Percentiles rank a stretch among this genome's conserved stretches.
Evolutionary conservation across 2,888 invertebrate genomes (phyloP).

Genomic region (Emesis furor): DNA sequence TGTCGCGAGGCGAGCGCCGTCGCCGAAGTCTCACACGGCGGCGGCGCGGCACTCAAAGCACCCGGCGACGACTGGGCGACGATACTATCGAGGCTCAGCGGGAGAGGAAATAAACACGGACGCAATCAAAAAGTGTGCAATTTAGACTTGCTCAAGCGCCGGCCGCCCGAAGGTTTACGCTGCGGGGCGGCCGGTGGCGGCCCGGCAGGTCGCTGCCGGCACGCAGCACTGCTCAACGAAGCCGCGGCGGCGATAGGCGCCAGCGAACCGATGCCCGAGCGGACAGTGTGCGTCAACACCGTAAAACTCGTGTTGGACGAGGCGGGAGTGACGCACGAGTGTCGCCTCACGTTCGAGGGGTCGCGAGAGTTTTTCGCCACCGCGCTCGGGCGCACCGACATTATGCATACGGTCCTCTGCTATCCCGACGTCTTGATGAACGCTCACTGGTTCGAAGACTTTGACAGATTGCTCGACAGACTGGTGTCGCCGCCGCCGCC

Average conservation of each 20-base stretch:
- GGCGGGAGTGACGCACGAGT: constrained; percentile 21
- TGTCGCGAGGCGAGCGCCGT: constrained; percentile 22
- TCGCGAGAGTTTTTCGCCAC: constrained; percentile 23
- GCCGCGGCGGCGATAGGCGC: constrained; percentile 15
- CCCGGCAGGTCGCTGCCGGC: constrained; percentile 3
- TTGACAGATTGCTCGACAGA: constrained; percentile 23
- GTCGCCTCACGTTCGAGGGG: constrained; percentile 19
- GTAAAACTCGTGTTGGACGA: constrained; percentile 12
- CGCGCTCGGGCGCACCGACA: constrained; percentile 29
- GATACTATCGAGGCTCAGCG: neutral
- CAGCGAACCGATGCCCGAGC: constrained; percentile 9
- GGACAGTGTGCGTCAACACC: constrained; percentile 53
- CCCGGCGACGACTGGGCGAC: neutral
- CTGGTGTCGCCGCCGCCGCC: neutral
- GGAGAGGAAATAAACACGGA: constrained; percentile 14
- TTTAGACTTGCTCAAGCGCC: constrained; percentile 26
- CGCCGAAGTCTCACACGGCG: neutral
- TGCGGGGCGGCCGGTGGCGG: constrained; percentile 14
- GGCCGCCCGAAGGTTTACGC: constrained; percentile 19
- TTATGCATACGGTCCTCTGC: constrained; percentile 24
- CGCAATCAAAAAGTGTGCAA: constrained; percentile 23
- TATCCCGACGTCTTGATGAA: constrained; percentile 28
- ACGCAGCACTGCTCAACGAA: constrained; percentile 5
- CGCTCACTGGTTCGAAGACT: constrained; percentile 27
- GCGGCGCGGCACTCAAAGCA: neutral